These are phyloP conservation scores for Cosmorhoe ocellata DNA, from an alignment of 2,888 invertebrate species.

Conservation along the genomic window DNA sequence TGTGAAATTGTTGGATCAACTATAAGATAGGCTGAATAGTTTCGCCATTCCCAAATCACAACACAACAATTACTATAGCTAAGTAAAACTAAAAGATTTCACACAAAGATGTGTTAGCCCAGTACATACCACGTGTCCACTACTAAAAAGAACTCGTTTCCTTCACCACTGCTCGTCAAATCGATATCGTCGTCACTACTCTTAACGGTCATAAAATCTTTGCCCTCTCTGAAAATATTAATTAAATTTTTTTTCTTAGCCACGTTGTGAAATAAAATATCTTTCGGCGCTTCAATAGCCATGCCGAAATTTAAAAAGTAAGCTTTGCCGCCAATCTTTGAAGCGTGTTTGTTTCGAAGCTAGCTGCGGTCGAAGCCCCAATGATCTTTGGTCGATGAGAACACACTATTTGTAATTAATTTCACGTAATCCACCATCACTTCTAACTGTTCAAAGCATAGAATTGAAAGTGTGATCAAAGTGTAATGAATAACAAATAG, in stretches of 20 bases:
- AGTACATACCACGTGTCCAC: conserved; percentile 72
- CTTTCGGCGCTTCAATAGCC: neutral
- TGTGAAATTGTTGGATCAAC: too few relatives aligned
- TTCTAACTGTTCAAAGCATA: neutral
- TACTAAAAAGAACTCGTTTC: conserved; percentile 68
- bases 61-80: conserved; percentile 1
- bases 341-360: conserved; percentile 4
- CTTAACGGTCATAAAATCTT: conserved; percentile 68
- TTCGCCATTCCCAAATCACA: conserved; percentile 29
- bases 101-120: conserved; percentile 39
- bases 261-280: conserved; percentile 3
- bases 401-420: conserved; percentile 9
- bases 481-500: neutral
- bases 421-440: neutral
- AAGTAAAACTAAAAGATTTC: conserved; percentile 23
- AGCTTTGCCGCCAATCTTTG: conserved; percentile 28
- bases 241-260: conserved; percentile 38
- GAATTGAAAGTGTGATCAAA: conserved; percentile 1
- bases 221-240: conserved; percentile 72
- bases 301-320: conserved; percentile 18
- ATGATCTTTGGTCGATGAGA: conserved; percentile 33
- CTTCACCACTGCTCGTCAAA: conserved; percentile 59
- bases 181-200: conserved; percentile 68
- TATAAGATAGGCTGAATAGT: conserved; percentile 5
- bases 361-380: conserved; percentile 37